Base-by-base conservation (phyloP, 1,140 invertebrate species). In the Forficula auricularia region DNA sequence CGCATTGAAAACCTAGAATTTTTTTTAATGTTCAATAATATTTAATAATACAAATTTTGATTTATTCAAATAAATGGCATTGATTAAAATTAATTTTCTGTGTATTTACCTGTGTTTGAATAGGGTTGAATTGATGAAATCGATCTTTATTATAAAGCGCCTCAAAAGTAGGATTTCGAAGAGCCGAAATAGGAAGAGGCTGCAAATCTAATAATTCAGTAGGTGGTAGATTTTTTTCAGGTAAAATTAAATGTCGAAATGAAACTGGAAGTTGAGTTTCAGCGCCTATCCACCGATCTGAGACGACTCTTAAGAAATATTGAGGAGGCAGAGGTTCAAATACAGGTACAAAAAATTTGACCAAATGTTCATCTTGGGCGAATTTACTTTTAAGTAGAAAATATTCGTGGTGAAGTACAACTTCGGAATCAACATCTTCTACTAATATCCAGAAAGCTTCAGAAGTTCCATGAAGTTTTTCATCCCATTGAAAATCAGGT, bases 361-460 rank as follows among this genome's bases (percentile, higher is more conserved):
- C 76, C 33, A 89, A 66, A 60, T 98, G 95, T 54, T 98, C 94
- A 59, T 99, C 95, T 47, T 75, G 68, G 31, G 79, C 75, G 64
- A 95, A 98, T 60, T 95, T 94, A 42, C 85, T 72, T 65, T 98
- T 99, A 0, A 99, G 64, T 10, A 99, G 67, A 59, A 99, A 98
- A 60, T 84, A 98, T 63, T 99, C 95, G 58, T 98, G 88, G 63
- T 99, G 96, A 1, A 99, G 68, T 52, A 98, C 75, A 2, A 84
- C 77, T 56, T 98, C 94, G 1, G 87, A 88, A 64, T 98, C 92
- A 1, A 98, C 92, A 62, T 98, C 95, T 61, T 98, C 94, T 1
- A 99, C 91, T 8, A 98, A 64, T 51, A 99, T 95, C 95, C 95
- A 99, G 64, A 99, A 99, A 0, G 86, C 91, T 66, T 98, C 90